Evolutionary conservation across 2,797 vertebrate species (phyloP).

Genomic region (Acropternis orthonyx): DNA sequence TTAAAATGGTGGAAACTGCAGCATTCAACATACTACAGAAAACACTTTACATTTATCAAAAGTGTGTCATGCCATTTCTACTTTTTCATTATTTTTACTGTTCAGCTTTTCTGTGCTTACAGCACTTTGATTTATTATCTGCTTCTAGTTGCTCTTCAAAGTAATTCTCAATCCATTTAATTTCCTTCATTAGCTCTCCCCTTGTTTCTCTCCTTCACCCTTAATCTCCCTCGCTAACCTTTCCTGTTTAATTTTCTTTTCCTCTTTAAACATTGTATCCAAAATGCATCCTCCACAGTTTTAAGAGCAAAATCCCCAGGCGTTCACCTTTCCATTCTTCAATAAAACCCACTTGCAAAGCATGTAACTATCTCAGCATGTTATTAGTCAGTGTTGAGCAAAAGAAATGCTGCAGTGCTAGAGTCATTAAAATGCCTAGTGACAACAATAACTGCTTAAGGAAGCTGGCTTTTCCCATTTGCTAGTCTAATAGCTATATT

Average conservation of each 20-base stretch:
- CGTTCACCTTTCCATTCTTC: slow-evolving; percentile 14
- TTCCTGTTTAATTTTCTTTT: slow-evolving; percentile 40
- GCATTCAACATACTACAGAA: neutral
- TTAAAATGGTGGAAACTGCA: neutral
- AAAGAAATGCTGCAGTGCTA: slow-evolving; percentile 28
- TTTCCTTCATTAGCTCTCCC: slow-evolving; percentile 47
- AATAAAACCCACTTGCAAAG: slow-evolving; percentile 29
- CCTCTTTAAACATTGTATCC: slow-evolving; percentile 5
- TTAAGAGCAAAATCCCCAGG: slow-evolving; percentile 48
- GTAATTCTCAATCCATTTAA: slow-evolving; percentile 27
- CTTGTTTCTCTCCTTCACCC: slow-evolving; percentile 47
- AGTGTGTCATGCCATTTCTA: neutral
- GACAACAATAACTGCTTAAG: neutral
- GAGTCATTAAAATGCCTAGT: slow-evolving; percentile 53
- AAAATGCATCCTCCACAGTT: neutral
- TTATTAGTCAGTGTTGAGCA: slow-evolving; percentile 48
- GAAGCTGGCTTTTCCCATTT: slow-evolving; percentile 31
- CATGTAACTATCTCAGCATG: slow-evolving; percentile 38
- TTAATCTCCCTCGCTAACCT: slow-evolving; percentile 20
- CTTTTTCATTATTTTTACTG: neutral
- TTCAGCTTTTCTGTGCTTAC: neutral
- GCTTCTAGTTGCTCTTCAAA: slow-evolving; percentile 4
- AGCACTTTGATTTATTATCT: slow-evolving; percentile 30
- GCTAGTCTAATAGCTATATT: slow-evolving; percentile 15
- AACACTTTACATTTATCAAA: neutral